Evolutionary conservation across 2,113 vertebrate species (phyloP).

Genomic region (Marmota monax): DNA sequence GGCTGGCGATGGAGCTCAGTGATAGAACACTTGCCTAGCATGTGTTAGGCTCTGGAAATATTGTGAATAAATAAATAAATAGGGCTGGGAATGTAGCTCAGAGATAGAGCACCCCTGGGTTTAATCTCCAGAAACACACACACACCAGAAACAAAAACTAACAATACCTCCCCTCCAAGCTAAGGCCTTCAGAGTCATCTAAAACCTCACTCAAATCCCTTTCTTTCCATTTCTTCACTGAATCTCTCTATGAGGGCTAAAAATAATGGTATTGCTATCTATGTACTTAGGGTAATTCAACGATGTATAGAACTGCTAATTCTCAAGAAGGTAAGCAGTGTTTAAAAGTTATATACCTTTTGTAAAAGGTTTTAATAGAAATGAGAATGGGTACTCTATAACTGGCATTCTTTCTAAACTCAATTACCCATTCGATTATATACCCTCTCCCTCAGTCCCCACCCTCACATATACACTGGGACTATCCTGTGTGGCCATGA

Average conservation of each 20-base stretch:
- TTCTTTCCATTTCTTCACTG: neutral
- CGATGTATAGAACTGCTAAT: neutral
- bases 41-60: no score
- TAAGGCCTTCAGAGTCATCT: neutral
- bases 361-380: neutral
- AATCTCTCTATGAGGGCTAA: neutral
- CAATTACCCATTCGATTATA: neutral
- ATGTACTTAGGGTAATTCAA: neutral
- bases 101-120: no score
- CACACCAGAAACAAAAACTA: no score
- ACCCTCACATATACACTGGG: neutral
- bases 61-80: no score
- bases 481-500: neutral
- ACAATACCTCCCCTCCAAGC: no score
- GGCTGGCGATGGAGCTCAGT: no score
- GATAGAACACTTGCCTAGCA: no score
- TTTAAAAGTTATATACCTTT: neutral
- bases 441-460: neutral
- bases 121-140: no score
- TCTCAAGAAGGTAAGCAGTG: neutral
- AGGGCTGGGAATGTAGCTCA: no score
- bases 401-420: neutral
- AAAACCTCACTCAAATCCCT: neutral
- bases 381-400: neutral
- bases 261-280: neutral